Evolutionary conservation across 2,888 invertebrate genomes (phyloP), one percentile per base, ranked within the genome.

Genomic region (Microplitis manilae): DNA sequence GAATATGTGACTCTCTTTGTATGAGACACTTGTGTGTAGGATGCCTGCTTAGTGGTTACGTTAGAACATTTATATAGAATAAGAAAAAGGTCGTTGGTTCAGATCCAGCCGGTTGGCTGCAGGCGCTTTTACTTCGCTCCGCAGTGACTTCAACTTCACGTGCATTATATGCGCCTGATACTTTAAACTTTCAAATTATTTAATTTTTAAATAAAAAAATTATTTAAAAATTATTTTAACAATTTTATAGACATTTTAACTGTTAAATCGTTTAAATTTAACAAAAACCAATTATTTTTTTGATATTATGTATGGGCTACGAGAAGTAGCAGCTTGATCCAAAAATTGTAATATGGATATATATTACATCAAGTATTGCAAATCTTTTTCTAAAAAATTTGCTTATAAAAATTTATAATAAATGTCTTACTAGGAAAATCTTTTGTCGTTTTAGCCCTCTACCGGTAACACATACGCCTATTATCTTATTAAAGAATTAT

Each of bases 301-400:
- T n/a, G n/a, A n/a, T n/a, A n/a, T n/a, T n/a, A n/a, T n/a, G n/a
- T n/a, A n/a, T n/a, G 8, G 7, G 50, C 50, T 50, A 50, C 50
- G 0, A 0, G 1, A 1, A 1, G 50, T 50, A 13, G 50, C 50
- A 9, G 13, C 50, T 50, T 9, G 50, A 2, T 38, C 2, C 75
- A 76, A 71, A 76, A 76, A 76, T 76, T 76, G 62, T 71, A 65
- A 59, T 71, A 71, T 76, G 65, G 71, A 76, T 71, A 76, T 68
- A 17, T 30, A 71, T 76, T 76, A 59, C 71, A 76, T 67, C 72
- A 65, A 76, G 64, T 75, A 76, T 76, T 72, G 76, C 76, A 72
- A 67, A 13, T 50, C 1, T 50, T 13, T 13, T 13, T 0, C 4
- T 4, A 0, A 50, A 13, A 50, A 50, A 13, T 50, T 50, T 50